phyloP scores from a whole-genome alignment of 1,140 invertebrate species.

The Bilobella aurantiaca region DNA sequence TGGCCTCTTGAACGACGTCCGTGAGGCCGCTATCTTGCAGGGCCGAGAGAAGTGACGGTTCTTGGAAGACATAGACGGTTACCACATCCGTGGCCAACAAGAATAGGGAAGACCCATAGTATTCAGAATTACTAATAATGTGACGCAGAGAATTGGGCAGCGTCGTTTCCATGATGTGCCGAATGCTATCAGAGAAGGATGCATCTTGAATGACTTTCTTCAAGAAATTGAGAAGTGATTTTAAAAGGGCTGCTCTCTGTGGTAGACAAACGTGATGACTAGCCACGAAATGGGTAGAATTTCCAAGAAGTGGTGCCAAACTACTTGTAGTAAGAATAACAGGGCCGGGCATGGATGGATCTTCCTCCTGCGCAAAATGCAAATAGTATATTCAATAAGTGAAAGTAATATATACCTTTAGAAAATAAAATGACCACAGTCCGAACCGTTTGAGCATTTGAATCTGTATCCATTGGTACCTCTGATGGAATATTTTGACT shows the following conservation, averaged over 20 bases:
- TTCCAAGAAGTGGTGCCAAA: no score
- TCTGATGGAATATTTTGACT: constrained; percentile 2
- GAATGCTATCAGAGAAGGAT: constrained; percentile 69
- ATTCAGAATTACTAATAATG: constrained; percentile 85
- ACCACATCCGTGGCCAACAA: constrained; percentile 81
- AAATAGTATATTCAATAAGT: no score
- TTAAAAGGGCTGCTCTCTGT: constrained; percentile 71
- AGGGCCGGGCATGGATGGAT: neutral
- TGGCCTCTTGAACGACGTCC: constrained; percentile 72
- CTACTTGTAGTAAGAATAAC: neutral
- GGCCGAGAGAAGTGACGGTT: constrained; percentile 73
- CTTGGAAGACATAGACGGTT: constrained; percentile 86
- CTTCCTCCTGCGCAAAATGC: neutral
- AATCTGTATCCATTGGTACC: constrained; percentile 30
- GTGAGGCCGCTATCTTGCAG: constrained; percentile 82
- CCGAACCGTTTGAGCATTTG: neutral
- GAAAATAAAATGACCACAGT: neutral
- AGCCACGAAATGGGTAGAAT: neutral
- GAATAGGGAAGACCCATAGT: constrained; percentile 81
- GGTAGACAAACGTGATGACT: constrained; percentile 52
- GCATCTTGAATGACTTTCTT: constrained; percentile 75
- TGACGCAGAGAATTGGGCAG: constrained; percentile 73
- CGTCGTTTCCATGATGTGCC: constrained; percentile 82
- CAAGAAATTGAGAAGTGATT: constrained; percentile 80
- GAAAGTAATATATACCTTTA: no score